Conservation (phyloP, 2,113 vertebrate genomes). For the Tringa solitaria region DNA sequence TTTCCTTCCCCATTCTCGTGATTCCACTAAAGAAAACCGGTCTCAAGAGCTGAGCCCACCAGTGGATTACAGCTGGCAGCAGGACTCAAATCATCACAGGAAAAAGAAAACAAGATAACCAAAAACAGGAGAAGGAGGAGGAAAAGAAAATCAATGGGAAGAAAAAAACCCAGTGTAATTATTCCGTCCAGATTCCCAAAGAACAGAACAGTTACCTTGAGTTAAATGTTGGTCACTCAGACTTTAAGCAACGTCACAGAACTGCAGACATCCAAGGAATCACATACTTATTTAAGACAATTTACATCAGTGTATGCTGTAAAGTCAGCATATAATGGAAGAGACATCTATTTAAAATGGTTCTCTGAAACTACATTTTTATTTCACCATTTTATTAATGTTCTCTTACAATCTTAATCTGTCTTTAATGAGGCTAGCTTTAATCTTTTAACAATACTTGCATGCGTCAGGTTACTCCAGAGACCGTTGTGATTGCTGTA, state of each 20-base stretch:
- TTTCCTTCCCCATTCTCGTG: not conserved
- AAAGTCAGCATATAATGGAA: not conserved
- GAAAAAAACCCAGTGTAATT: not conserved
- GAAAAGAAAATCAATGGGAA: not conserved
- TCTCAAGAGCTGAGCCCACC: not conserved
- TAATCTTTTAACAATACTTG: not conserved
- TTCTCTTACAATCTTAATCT: not conserved
- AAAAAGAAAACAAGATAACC: not conserved
- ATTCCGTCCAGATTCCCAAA: not conserved
- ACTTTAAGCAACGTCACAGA: not conserved
- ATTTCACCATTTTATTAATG: not conserved
- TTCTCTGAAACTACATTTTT: not conserved
- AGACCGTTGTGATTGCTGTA: not conserved
- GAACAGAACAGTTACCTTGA: not conserved
- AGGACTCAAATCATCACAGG: not conserved
- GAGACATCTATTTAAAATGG: not conserved
- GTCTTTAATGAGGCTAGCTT: slow-evolving; percentile 9
- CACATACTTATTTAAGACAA: not conserved
- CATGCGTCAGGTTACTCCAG: not conserved
- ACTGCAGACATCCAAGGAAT: not conserved
- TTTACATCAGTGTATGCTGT: not conserved
- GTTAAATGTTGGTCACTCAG: not conserved
- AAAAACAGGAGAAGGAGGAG: not conserved
- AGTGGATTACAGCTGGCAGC: not conserved
- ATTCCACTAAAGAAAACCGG: not conserved